Evolutionary conservation across 2,797 vertebrate species (phyloP), one percentile per base, ranked within the genome.

Genomic region (Notolepis coatsorum): DNA sequence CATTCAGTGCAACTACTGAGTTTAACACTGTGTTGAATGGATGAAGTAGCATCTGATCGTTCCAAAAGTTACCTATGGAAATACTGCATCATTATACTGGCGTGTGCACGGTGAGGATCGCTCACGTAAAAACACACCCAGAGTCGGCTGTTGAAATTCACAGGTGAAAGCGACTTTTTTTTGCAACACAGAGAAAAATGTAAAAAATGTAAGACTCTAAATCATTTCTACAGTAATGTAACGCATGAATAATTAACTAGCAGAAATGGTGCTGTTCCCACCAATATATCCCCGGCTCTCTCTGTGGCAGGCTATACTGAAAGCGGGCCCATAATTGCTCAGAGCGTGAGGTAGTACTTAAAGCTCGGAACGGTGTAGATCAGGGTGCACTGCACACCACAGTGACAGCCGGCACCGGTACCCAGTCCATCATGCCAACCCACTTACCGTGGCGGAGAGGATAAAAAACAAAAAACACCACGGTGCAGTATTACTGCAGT

Each of bases 201-300:
- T 24, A 45, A 47, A 25, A n/a, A n/a, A n/a, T n/a, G 43, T 48
- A 17, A 48, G 28, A 53, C 77, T 68, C 74, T 80, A 80, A 86
- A 81, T 88, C 74, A 71, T 69, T 72, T 70, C 65, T 41, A 42
- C 70, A 68, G 75, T 81, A 84, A 87, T 75, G 77, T 68, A 75
- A 53, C 54, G 48, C 46, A 79, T 91, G 79, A 89, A 92, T 92
- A 84, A 91, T 92, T 92, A 82, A 93, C 68, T 0, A 61, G 65
- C 69, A 75, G 68, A 84, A 92, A 89, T n/a, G 39, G 66, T 61
- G 64, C 71, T 77, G 65, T 52, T 77, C 71, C 68, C 61, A 45
- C 68, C 50, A 76, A 85, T 86, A 85, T 74, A 83, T 83, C 79
- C 73, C 60, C 66, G 72, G 67, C 65, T 61, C 50, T 61, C 65